Base-by-base conservation (phyloP, 2,113 vertebrate genomes). In the Tricholaema leucomelas region DNA sequence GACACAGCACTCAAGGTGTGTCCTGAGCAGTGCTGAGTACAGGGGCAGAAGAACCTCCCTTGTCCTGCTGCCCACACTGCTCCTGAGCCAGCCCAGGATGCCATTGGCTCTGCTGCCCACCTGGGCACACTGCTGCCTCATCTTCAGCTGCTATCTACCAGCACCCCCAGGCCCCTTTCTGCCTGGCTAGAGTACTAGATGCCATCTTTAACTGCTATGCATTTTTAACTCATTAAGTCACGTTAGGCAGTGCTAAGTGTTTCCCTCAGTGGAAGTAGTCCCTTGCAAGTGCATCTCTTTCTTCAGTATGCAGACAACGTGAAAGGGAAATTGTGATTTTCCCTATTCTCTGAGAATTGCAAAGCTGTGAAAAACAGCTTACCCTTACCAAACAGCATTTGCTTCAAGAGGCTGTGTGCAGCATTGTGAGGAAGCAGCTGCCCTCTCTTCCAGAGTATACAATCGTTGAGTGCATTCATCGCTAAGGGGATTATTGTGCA, bases 301-400 rank as follows among this genome's bases (percentile, higher is more conserved):
- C 64, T 95, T 95, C 91, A 85, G 60, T 81, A 83, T 93, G 80
- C 80, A 78, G 77, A 66, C 50, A 92, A 91, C 69, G 70, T 90
- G 92, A 93, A 94, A 91, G 74, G 82, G 91, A 92, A 89, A 94
- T 88, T 91, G 87, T 93, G 81, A 27, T 97, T 97, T 94, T 48
- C 75, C 80, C 95, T 82, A 83, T 93, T 96, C 96, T 87, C 88
- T 83, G 85, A 91, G 85, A 95, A 95, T 95, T 86, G 92, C 60
- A 0, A 91, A 82, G 87, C 89, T 75, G 80, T 95, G 90, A 92
- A 58, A 96, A 94, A 90, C 79, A 93, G 88, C 96, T 94, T 95
- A 88, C 91, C 91, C 93, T 95, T 95, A 96, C 94, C 95, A 96
- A 95, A 94, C 89, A 94, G 92, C 64, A 89, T 90, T 91, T 93